Evolutionary conservation across 2,797 vertebrate species (phyloP), one percentile per base, ranked within the genome.

Genomic region (Macrochelys suwanniensis): DNA sequence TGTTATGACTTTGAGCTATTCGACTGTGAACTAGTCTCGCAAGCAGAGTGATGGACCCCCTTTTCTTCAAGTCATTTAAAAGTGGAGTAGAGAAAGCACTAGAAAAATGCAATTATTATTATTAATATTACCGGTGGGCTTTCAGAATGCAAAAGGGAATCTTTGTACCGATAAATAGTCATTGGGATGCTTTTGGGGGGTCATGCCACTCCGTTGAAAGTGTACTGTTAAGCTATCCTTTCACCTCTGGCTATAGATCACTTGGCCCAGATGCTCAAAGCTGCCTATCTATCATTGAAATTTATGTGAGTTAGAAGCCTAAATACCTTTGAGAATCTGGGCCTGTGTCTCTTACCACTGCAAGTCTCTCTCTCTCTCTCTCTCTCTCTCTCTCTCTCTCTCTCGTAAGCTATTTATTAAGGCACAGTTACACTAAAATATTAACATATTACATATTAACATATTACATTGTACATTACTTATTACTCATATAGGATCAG

Each of bases 1-100:
- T 94, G 68, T 85, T 94, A 82, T 94, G 96, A 95, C 95, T 92
- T 94, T 96, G 95, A 92, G 59, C 94, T 97, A 97, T 97, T 94
- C 51, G 51, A 92, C 71, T 81, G 16, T 83, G n/a, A 17, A 93
- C 78, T 74, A 87, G 9, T 21, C 80, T 42, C 42, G 53, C 21
- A 84, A 94, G 84, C 42, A 42, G 68, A 94, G 93, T 76, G 80
- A 84, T 87, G 61, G 61, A 65, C 17, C 8, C 61, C 16, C 16
- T n/a, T n/a, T 65, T 65, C 15, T n/a, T n/a, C 78, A 78, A 86
- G 26, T 68, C 90, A 51, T 87, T 94, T 93, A 90, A 95, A 96
- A 65, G 95, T 65, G n/a, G 94, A 49, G 23, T 88, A 82, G 57
- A 93, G 94, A 89, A 96, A 93, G 80, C 50, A 88, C 2, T 47